Evolutionary conservation across 1,140 invertebrate genomes (phyloP).

Genomic region (Aphis craccivora): DNA sequence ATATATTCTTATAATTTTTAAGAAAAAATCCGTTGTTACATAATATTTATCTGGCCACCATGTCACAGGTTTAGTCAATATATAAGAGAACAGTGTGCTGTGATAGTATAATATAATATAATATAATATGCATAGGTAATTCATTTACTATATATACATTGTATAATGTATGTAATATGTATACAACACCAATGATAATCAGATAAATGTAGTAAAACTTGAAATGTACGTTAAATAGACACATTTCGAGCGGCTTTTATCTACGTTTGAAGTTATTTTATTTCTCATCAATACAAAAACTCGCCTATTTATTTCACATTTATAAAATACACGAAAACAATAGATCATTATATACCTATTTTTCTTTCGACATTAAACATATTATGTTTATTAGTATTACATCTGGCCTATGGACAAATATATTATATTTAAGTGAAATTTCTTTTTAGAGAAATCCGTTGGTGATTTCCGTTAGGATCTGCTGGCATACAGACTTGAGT

Average conservation of each 20-base stretch:
- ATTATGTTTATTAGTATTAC: neutral
- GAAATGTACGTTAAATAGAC: neutral
- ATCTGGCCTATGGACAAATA: neutral
- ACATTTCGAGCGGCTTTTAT: neutral
- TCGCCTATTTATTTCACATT: neutral
- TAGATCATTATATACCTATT: neutral
- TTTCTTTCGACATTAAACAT: neutral
- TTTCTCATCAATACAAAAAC: neutral
- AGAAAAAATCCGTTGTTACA: neutral
- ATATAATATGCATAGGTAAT: neutral
- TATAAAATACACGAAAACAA: neutral
- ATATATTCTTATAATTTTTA: neutral
- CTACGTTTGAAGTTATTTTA: neutral
- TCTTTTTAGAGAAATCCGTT: constrained; percentile 47
- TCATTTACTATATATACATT: neutral
- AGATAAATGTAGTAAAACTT: constrained; percentile 27
- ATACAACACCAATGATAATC: neutral
- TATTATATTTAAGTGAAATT: constrained; percentile 15
- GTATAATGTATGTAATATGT: neutral
- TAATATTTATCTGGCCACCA: neutral
- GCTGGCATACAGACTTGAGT: neutral
- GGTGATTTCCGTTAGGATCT: constrained; percentile 16
- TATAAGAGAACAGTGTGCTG: neutral
- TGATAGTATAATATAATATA: constrained; percentile 1
- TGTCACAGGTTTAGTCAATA: neutral